Base-by-base conservation (phyloP, 2,888 invertebrate species). In the Sinotaia quadrata region DNA sequence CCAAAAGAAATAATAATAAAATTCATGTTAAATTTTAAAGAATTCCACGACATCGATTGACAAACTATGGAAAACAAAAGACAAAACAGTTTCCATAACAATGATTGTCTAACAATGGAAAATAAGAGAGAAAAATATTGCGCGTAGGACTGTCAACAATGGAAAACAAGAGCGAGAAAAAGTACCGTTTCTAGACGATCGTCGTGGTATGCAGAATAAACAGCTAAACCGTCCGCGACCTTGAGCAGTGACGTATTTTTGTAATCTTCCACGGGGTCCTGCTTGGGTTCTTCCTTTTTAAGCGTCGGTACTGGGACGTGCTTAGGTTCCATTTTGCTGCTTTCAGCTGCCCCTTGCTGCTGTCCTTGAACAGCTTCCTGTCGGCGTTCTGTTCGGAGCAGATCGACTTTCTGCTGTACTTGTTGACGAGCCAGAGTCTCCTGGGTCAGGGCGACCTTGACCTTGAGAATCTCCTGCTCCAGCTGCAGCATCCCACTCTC, bases 171-270 rank as follows among this genome's bases (percentile, higher is more conserved):
- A n/a, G n/a, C n/a, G n/a, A n/a, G n/a, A n/a, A n/a, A n/a, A n/a
- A n/a, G n/a, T 18, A 47, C 47, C 47, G n/a, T 29, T 1, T 49
- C 54, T 44, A 27, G n/a, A 21, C 65, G 36, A 44, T 65, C 65
- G n/a, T 65, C 65, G 24, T 65, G 65, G 29, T 65, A 65, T 33
- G 65, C 65, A 31, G 65, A 36, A 27, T 54, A 65, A 12, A 56
- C 65, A 24, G 65, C 56, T 47, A 65, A 37, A 24, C 65, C 65
- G 15, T 65, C 56, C 4, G n/a, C 41, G 8, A 65, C 29, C 33
- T 54, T 65, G 44, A 65, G 29, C 31, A 65, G 29, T 10, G 65
- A 54, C 44, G 44, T 56, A 56, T 65, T 65, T 41, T 29, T 56
- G 33, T 56, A 65, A 34, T 65, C 56, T 10, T 54, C 52, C 41